Conservation (phyloP, 1,140 invertebrate genomes). For the Neodiprion virginianus region DNA sequence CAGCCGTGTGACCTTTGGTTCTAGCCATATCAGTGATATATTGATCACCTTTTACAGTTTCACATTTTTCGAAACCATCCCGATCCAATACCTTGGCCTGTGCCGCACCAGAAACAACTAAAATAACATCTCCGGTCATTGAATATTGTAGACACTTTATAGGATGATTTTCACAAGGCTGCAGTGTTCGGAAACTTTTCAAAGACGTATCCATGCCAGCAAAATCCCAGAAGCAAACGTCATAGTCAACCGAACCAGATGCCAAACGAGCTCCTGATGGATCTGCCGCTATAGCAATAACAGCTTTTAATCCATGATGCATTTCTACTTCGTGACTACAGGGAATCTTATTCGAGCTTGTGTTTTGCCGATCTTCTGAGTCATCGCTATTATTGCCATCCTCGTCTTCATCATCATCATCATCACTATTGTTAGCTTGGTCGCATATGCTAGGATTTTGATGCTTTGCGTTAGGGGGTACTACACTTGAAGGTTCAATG, state of each 20-base stretch:
- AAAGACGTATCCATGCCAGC: constrained; percentile 94
- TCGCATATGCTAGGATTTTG: neutral
- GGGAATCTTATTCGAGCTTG: constrained; percentile 73
- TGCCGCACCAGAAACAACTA: constrained; percentile 91
- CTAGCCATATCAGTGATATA: constrained; percentile 93
- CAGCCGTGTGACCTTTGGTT: constrained; percentile 96
- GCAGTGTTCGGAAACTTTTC: constrained; percentile 88
- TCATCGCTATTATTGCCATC: constrained; percentile 41
- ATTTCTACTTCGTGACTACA: constrained; percentile 82
- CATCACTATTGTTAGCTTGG: constrained; percentile 11
- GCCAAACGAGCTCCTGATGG: constrained; percentile 91
- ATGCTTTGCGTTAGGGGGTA: neutral
- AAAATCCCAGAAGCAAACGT: constrained; percentile 98
- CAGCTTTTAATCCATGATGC: constrained; percentile 84
- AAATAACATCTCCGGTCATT: constrained; percentile 90
- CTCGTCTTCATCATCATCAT: constrained; percentile 21
- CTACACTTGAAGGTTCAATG: neutral
- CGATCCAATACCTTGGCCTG: constrained; percentile 95
- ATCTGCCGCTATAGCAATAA: constrained; percentile 89
- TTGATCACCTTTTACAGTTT: constrained; percentile 96
- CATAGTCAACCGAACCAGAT: constrained; percentile 94
- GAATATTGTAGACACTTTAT: constrained; percentile 93
- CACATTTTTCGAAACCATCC: constrained; percentile 94
- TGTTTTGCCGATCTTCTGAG: constrained; percentile 63
- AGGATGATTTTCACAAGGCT: constrained; percentile 95